Evolutionary conservation across 2,797 vertebrate genomes (phyloP), one percentile per base, ranked within the genome.

Genomic region (Platalea minor): DNA sequence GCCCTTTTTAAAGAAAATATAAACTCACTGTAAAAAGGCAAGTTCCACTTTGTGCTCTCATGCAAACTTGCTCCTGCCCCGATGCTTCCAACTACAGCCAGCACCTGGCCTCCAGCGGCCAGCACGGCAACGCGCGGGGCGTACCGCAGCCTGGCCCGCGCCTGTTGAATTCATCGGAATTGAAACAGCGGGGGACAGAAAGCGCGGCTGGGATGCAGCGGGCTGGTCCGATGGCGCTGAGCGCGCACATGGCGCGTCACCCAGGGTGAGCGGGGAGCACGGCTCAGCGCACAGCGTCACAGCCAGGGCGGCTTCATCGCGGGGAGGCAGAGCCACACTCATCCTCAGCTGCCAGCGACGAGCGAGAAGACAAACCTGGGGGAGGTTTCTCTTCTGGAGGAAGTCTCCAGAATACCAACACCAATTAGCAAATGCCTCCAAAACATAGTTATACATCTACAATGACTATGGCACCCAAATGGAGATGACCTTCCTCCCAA

Each of bases 151-250:
- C n/a, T 10, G 39, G 12, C 19, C 70, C 1, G 11, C 35, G 2
- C 3, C 18, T 7, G 9, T 1, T 10, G 29, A 64, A 7, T 13
- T 5, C 0, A 18, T 3, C 53, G 14, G 61, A 12, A 33, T 1
- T 9, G 9, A 31, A 48, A 10, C 11, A 17, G 39, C 1, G 25
- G 21, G 50, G 25, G 46, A 39, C 39, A 14, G 18, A 8, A 28
- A 24, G 43, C 1, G 18, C 0, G 7, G 23, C 43, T 24, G 53
- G 72, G 72, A 56, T 2, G 2, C 35, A 8, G 31, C 4, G 5
- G 17, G 37, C n/a, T 39, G 69, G 13, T 15, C 31, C 4, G 12
- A 17, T 0, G 17, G 35, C 2, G 3, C 74, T 5, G 41, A 46
- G 78, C 0, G 17, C 4, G 63, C 51, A 19, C 18, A 2, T 1